A percentile compares a stretch with the other conserved stretches of the same genome.
Conservation (phyloP, 1,140 invertebrate species). For the Caenorhabditis tropicalis region DNA sequence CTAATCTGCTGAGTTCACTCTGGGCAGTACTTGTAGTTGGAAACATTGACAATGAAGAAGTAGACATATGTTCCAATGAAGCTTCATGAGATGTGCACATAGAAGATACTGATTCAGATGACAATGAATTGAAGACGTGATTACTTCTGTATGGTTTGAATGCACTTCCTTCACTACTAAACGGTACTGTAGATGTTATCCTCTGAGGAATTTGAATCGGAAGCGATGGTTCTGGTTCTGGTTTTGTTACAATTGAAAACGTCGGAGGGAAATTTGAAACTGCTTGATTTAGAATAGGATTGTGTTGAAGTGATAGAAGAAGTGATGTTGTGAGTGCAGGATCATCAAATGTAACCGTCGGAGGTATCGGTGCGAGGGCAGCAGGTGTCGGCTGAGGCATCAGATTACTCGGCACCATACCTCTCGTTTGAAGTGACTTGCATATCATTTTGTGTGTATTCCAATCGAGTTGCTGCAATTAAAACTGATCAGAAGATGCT, state of each 20-base stretch:
- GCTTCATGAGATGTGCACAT: conserved; percentile 35
- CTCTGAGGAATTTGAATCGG: background rate
- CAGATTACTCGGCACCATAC: conserved; percentile 19
- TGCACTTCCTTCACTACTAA: background rate
- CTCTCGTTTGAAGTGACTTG: conserved; percentile 24
- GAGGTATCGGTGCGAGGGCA: background rate
- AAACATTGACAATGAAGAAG: background rate
- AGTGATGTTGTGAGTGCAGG: background rate
- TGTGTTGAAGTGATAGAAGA: background rate
- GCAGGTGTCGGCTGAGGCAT: background rate
- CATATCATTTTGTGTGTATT: conserved; percentile 44
- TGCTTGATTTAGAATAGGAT: background rate
- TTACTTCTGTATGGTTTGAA: conserved; percentile 23
- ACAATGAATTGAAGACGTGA: background rate
- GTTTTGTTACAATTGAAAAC: background rate
- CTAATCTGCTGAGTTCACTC: background rate
- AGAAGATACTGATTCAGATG: conserved; percentile 14
- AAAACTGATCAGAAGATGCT: background rate
- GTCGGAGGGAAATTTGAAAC: background rate
- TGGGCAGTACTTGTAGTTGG: background rate
- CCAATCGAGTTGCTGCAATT: conserved; percentile 49
- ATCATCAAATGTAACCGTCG: background rate
- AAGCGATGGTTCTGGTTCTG: background rate
- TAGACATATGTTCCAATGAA: background rate
- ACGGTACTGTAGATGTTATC: background rate